Base-by-base conservation (phyloP, 1,140 invertebrate species). In the Pseudomyrmex concolor region DNA sequence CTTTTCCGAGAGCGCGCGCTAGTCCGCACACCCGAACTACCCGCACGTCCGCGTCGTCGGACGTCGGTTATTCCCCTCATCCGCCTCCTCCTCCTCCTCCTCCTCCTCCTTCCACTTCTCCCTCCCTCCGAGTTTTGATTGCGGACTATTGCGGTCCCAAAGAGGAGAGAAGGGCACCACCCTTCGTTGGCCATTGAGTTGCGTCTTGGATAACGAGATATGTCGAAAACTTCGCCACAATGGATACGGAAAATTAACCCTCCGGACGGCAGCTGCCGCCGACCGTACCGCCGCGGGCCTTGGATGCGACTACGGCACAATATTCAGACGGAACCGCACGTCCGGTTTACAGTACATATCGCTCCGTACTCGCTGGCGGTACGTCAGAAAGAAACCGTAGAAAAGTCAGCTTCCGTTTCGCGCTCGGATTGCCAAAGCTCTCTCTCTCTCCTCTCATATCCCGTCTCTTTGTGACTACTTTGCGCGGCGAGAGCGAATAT, bases 181-280 rank as follows among this genome's bases (percentile, higher is more conserved):
- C 34, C 50, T n/a, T n/a, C 50, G 9, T 51, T 10, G 17, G 43
- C 45, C 70, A 48, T 55, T 57, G 84, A 59, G 54, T 70, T 80
- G 54, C 55, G 55, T 80, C 76, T 80, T 80, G 67, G 76, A 80
- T 80, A 80, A 80, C 76, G 76, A 80, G 76, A 80, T 80, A 70
- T 34, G 76, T 80, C 76, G 76, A 80, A 80, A 80, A 80, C 76
- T 80, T 80, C 70, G 43, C 63, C 76, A 71, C 76, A 80, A 80
- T 80, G 59, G 76, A 80, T 59, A 70, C 54, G 66, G 76, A 70
- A 80, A 80, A 80, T 80, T 80, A 71, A 80, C 66, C 66, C 54
- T 70, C 76, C 54, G 34, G 34, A 5, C 34, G 45, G 19, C 76
- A 80, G 66, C 54, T 80, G 66, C 66, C 43, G 66, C 34, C 54